Base-by-base conservation (phyloP, 2,797 vertebrate genomes). In the Lemur catta region DNA sequence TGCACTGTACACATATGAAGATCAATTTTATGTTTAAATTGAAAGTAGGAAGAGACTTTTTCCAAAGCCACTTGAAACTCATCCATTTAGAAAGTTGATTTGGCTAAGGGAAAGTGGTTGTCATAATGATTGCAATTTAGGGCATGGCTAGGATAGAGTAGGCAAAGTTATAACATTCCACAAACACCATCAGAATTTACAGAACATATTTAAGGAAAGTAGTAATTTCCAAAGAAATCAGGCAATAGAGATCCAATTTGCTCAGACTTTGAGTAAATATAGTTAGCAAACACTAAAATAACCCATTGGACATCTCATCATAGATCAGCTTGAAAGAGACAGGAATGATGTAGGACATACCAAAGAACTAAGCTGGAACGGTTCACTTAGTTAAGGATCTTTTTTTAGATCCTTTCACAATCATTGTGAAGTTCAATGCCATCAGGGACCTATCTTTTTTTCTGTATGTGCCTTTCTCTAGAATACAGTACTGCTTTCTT, bases 1-100 rank as follows among this genome's bases (percentile, higher is more conserved):
- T 95, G 85, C 22, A 55, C 10, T 72, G 76, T 10, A 86, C 6
- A 74, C 38, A 52, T 0, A 1, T 57, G 59, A 46, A 69, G 63
- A 80, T 96, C 93, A 89, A 93, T 82, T 93, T 91, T 79, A 76
- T 90, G 63, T 79, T 89, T 95, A 71, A 93, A 55, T 1, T 80
- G 57, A 95, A 94, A 90, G 30, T 26, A 50, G 33, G 1, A 89
- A 90, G 46, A 88, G 4, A 63, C 41, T 35, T 89, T 86, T 38
- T 59, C 52, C 48, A 89, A 95, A 92, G 33, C 13, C 38, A 85
- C 48, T 88, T 69, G 75, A 86, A 89, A 80, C 15, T 33, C 18
- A 86, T 79, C 18, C 41, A 63, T 84, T n/a, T 46, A 38, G 55
- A 76, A 87, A 74, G 28, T 14, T 46, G 26, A 86, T 46, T 55